These are phyloP conservation scores for Murina feae DNA, from an alignment of 2,113 vertebrate species.

Conservation along the genomic window DNA sequence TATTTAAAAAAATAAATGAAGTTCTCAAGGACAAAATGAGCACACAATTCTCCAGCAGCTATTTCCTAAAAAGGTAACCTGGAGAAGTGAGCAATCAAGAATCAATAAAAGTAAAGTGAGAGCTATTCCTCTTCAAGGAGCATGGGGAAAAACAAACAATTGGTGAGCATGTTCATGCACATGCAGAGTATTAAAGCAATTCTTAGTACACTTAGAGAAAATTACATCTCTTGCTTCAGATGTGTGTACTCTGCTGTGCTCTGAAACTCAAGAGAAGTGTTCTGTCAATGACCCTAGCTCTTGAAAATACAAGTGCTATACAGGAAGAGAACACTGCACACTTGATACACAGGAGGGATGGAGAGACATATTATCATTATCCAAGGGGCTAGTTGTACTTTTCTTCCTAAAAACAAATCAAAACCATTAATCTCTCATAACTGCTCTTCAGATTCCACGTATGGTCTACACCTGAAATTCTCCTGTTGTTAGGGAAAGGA, in stretches of 20 bases:
- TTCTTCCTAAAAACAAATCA: conserved; percentile 49
- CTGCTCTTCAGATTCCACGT: neutral
- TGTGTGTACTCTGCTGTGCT: neutral
- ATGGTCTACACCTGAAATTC: conserved; percentile 2
- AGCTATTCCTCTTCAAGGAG: neutral
- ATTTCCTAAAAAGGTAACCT: conserved; percentile 39
- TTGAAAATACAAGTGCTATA: conserved; percentile 62
- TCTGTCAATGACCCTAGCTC: conserved; percentile 64
- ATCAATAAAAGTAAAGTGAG: neutral
- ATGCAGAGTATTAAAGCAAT: neutral
- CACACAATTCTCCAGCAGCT: neutral
- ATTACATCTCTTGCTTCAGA: conserved; percentile 35
- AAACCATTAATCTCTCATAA: conserved; percentile 24
- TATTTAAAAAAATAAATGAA: too few relatives aligned
- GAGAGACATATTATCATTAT: conserved; percentile 46
- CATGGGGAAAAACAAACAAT: neutral
- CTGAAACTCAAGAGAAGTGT: conserved; percentile 61
- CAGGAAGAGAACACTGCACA: conserved; percentile 33
- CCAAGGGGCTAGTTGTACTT: conserved; percentile 15
- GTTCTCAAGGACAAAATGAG: conserved; percentile 8
- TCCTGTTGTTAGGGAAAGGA: neutral
- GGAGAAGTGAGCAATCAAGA: neutral
- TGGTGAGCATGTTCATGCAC: neutral
- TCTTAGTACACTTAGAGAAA: conserved; percentile 43
- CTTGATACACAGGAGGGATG: conserved; percentile 30